Base-by-base conservation (phyloP, 2,113 vertebrate genomes). In the Elachura formosa region DNA sequence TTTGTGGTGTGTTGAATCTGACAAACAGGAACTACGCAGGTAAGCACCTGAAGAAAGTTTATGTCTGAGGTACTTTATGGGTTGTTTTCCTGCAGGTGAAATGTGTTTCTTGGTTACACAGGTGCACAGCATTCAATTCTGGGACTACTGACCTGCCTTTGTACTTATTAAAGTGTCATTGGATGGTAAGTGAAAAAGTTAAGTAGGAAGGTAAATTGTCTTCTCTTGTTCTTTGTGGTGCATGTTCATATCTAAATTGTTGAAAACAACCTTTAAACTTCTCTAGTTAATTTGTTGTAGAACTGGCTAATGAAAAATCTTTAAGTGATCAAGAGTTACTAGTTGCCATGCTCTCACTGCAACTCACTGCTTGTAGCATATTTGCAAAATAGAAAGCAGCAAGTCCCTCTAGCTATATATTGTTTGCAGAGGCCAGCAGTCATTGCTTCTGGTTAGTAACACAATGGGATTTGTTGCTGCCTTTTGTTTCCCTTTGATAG, bases 1-100 rank as follows among this genome's bases (percentile, higher is more conserved):
- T 96, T 92, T 88, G 89, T 71, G 59, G 87, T 78, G 45, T 28
- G 0, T 52, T 93, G 92, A 93, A 69, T 83, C 83, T 91, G 85
- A 34, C 87, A 89, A 94, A 94, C 67, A 61, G 87, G 63, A 95
- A 19, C 28, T 61, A 46, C 1, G 0, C 93, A 96, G 97, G 96
- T 97, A 97, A 97, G 96, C 64, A 84, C 71, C 84, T 56, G 75
- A 64, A 74, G 81, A 31, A 78, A 55, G 75, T 94, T 93, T 46
- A 6, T 49, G 34, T 67, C 29, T 67, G 45, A 78, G 34, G 25
- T 72, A 51, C n/a, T 86, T 86, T 72, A 69, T 67, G 55, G n/a
- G 28, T 80, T 72, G 61, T 81, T 95, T 96, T 92, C 88, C 41
- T 87, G 11, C 45, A 63, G 64, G 66, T 92, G 62, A 67, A 66